These are phyloP conservation scores for Micromesistius poutassou DNA, from an alignment of 2,797 vertebrate species.

Conservation along the genomic window DNA sequence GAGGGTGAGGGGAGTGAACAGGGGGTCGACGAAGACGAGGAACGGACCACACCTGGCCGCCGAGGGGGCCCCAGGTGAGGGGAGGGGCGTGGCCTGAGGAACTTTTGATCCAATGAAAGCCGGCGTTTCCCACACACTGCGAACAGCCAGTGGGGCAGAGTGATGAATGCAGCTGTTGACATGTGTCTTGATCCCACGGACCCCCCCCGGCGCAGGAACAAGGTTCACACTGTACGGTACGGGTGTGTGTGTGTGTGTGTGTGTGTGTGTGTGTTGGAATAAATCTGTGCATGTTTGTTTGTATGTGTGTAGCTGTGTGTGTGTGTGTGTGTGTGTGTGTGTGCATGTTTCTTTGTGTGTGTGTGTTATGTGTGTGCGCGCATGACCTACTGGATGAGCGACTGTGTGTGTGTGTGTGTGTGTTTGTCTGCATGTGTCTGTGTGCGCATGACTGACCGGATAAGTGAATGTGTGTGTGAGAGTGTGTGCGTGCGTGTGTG, in stretches of 20 bases:
- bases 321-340: too few species aligned
- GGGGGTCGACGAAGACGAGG: neutral
- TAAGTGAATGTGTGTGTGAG: slow-evolving; percentile 24
- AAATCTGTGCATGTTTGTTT: too few species aligned
- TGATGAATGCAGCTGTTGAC: slow-evolving; percentile 67
- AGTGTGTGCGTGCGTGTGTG: slow-evolving; percentile 32
- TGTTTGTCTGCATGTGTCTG: too few species aligned
- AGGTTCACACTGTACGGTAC: slow-evolving; percentile 29
- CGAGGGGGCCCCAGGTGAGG: neutral
- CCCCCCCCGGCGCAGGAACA: slow-evolving; percentile 17
- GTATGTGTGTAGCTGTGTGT: too few species aligned
- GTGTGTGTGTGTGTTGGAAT: too few species aligned
- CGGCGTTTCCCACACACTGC: slow-evolving; percentile 63
- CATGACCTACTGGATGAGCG: too few species aligned
- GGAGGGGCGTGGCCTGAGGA: slow-evolving; percentile 14
- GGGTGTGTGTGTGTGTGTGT: slow-evolving; percentile 20
- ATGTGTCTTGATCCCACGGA: slow-evolving; percentile 51
- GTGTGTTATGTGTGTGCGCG: too few species aligned
- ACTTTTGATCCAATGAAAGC: slow-evolving; percentile 55
- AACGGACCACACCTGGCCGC: neutral
- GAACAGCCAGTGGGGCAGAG: slow-evolving; percentile 45
- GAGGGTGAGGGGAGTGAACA: too few species aligned
- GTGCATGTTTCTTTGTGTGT: too few species aligned
- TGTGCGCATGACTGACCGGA: neutral
- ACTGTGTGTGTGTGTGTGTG: too few species aligned